These are phyloP conservation scores for Littorina saxatilis DNA, from an alignment of 1,140 invertebrate genomes.

Conservation along the genomic window DNA sequence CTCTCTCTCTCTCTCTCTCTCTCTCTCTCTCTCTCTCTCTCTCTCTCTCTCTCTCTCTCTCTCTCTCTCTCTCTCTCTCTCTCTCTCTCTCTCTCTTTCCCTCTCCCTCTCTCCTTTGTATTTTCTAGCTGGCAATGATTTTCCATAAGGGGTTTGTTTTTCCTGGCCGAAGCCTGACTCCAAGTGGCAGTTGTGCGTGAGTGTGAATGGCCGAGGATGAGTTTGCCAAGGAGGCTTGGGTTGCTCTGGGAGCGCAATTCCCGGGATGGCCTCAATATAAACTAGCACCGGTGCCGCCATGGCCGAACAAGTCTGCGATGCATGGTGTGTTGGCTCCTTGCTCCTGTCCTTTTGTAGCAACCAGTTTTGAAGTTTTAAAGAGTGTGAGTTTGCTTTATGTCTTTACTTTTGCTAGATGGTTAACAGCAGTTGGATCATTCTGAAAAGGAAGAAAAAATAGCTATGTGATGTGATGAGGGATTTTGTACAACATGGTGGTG, in stretches of 20 bases:
- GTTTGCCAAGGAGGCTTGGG: not conserved
- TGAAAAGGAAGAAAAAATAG: no score
- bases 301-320: not conserved
- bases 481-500: no score
- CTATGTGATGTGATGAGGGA: no score
- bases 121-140: constrained; percentile 11
- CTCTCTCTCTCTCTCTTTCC: not conserved
- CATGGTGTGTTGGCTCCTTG: no score
- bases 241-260: constrained; percentile 5
- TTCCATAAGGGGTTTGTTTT: constrained; percentile 28
- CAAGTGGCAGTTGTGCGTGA: constrained; percentile 38
- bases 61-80: not conserved
- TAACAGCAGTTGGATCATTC: no score
- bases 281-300: constrained; percentile 4
- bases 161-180: not conserved
- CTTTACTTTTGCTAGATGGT: no score
- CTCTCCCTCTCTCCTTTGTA: not conserved
- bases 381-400: no score
- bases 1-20: not conserved
- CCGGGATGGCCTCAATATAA: constrained; percentile 30
- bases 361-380: no score
- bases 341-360: no score
- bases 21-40: not conserved
- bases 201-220: constrained; percentile 11
- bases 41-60: not conserved